These are phyloP conservation scores for Trimorus sp. DNA, from an alignment of 2,888 invertebrate species.

Conservation along the genomic window DNA sequence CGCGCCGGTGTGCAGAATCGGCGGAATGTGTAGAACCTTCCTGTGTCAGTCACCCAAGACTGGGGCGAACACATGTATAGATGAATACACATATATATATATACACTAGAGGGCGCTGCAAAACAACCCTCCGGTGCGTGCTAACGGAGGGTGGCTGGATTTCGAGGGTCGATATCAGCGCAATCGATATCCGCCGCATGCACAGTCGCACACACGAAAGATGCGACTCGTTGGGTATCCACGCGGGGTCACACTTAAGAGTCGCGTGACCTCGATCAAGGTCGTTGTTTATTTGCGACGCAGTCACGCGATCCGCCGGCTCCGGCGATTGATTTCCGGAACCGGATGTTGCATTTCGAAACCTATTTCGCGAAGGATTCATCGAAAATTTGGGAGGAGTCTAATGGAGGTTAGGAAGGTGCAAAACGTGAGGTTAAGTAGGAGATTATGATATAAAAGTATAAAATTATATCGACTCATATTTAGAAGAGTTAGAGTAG, in stretches of 20 bases:
- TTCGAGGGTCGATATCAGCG: slow-evolving; percentile 1
- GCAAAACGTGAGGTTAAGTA: too few species aligned
- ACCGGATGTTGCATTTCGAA: too few species aligned
- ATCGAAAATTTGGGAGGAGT: too few species aligned
- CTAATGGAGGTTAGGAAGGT: too few species aligned
- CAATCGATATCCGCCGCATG: slow-evolving; percentile 49
- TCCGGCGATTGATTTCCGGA: too few species aligned
- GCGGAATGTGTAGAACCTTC: slow-evolving; percentile 50
- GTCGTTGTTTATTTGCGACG: slow-evolving; percentile 47
- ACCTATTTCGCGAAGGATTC: too few species aligned
- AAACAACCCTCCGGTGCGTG: too few species aligned
- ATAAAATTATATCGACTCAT: too few species aligned
- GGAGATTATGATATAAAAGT: too few species aligned
- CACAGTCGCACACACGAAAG: not conserved
- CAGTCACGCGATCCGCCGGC: slow-evolving; percentile 19
- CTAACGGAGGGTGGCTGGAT: not conserved
- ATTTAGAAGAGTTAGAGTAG: too few species aligned
- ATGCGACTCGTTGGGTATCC: slow-evolving; percentile 15
- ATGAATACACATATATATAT: too few species aligned
- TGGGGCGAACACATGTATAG: slow-evolving; percentile 41
- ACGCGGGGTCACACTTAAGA: slow-evolving; percentile 43
- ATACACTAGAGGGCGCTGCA: too few species aligned
- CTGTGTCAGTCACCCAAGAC: slow-evolving; percentile 55
- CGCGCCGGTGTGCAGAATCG: slow-evolving; percentile 15
- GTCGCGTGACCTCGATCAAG: slow-evolving; percentile 54